These are phyloP conservation scores for Coregonus ussuriensis DNA, from an alignment of 2,797 vertebrate species.

Conservation along the genomic window DNA sequence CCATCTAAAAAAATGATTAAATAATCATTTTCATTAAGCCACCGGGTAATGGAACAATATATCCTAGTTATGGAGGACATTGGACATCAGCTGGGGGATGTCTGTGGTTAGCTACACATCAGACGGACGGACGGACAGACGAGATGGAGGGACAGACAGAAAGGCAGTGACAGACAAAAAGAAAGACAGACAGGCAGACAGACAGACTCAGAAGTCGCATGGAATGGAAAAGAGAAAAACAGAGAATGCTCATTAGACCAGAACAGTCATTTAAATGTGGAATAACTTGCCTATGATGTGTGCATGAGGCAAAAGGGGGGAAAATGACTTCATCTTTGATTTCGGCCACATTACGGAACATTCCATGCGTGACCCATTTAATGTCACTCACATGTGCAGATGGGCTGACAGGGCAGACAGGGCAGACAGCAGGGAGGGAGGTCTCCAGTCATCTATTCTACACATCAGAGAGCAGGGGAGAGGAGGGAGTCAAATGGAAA, in stretches of 20 bases:
- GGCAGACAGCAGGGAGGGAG: conserved; percentile 20
- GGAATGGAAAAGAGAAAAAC: conserved; percentile 27
- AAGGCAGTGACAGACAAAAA: no score
- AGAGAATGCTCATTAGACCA: conserved; percentile 20
- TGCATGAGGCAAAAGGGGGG: neutral
- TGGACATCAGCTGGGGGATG: conserved; percentile 63
- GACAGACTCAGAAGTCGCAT: neutral
- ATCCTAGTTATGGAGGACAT: conserved; percentile 67
- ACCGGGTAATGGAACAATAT: conserved; percentile 69
- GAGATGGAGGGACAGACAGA: neutral
- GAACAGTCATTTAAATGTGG: conserved; percentile 27
- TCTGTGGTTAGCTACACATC: conserved; percentile 45
- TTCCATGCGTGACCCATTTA: conserved; percentile 6
- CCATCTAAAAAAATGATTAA: conserved; percentile 75
- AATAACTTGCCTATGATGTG: conserved; percentile 16
- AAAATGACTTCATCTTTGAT: conserved; percentile 6
- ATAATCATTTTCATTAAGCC: conserved; percentile 67
- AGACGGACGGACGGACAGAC: conserved; percentile 49
- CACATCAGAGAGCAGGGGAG: conserved; percentile 21
- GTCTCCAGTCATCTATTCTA: conserved; percentile 18
- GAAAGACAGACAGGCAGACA: conserved; percentile 48
- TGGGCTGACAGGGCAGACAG: conserved; percentile 5
- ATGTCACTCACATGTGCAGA: conserved; percentile 27
- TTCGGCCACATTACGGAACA: conserved; percentile 9
- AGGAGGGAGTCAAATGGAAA: conserved; percentile 19